Evolutionary conservation across 2,797 vertebrate genomes (phyloP).

Genomic region (Gila robusta): DNA sequence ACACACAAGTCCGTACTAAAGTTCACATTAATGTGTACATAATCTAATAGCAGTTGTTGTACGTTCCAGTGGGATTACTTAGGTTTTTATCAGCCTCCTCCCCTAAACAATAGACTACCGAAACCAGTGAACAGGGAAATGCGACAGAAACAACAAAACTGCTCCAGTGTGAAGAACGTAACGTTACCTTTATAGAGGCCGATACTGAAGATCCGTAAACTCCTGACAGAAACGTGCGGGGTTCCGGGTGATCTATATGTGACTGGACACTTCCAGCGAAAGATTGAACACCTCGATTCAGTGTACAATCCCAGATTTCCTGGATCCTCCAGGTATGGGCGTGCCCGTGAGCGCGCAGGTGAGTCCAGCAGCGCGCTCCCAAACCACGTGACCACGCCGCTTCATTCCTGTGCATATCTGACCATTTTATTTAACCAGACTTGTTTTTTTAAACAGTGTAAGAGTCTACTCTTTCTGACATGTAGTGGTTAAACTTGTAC

Average conservation of each 20-base stretch:
- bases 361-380: constrained; percentile 45
- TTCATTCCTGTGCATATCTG: not conserved
- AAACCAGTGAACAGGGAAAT: constrained; percentile 33
- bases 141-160: not conserved
- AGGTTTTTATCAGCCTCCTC: not conserved
- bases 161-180: constrained; percentile 7
- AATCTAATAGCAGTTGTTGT: not conserved
- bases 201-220: not conserved
- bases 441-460: not conserved
- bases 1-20: not conserved
- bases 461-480: not conserved
- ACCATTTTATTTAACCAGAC: not conserved
- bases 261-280: not conserved
- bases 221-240: not conserved
- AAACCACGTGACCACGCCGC: constrained; percentile 55
- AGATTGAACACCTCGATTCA: not conserved
- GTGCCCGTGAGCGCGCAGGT: constrained; percentile 71
- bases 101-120: constrained; percentile 36
- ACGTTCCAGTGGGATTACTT: not conserved
- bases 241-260: not conserved
- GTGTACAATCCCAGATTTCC: constrained; percentile 68
- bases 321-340: constrained; percentile 80
- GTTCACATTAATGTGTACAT: not conserved
- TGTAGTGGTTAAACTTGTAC: too few species aligned
- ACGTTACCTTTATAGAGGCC: not conserved